A percentile compares a stretch with the other conserved stretches of the same genome.
These are phyloP conservation scores for Eristalinus sepulchralis DNA, from an alignment of 2,888 invertebrate genomes.

Conservation along the genomic window DNA sequence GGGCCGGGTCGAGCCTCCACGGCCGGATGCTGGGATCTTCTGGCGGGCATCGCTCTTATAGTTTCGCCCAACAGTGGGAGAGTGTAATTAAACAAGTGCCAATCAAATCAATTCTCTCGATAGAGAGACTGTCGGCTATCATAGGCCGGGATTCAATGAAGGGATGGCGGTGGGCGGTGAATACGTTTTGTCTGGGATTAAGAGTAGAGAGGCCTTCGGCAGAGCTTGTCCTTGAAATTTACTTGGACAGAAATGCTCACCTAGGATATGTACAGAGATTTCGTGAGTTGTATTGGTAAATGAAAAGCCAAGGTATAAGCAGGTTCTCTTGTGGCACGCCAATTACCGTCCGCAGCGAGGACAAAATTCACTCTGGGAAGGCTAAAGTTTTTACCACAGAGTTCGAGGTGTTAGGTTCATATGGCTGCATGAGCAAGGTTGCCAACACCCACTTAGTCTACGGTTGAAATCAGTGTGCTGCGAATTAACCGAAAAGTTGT, in stretches of 20 bases:
- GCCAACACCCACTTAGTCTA: no score
- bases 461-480: no score
- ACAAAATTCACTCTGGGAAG: no score
- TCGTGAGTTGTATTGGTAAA: no score
- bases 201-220: background rate
- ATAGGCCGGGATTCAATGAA: conserved; percentile 1
- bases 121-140: conserved; percentile 5
- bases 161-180: background rate
- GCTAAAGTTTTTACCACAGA: no score
- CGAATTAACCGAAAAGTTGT: no score
- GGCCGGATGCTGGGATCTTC: background rate
- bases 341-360: no score
- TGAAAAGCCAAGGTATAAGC: background rate
- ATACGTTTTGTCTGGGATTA: background rate
- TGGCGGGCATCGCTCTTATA: background rate
- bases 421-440: no score
- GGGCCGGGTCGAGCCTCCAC: background rate
- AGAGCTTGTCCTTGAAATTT: background rate
- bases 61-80: conserved; percentile 31
- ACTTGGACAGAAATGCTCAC: no score
- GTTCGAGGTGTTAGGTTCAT: no score
- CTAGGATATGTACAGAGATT: background rate
- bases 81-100: conserved; percentile 61
- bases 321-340: background rate
- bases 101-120: conserved; percentile 44